Base-by-base conservation (phyloP, 2,113 vertebrate species). In the Pyxicephalus adspersus region DNA sequence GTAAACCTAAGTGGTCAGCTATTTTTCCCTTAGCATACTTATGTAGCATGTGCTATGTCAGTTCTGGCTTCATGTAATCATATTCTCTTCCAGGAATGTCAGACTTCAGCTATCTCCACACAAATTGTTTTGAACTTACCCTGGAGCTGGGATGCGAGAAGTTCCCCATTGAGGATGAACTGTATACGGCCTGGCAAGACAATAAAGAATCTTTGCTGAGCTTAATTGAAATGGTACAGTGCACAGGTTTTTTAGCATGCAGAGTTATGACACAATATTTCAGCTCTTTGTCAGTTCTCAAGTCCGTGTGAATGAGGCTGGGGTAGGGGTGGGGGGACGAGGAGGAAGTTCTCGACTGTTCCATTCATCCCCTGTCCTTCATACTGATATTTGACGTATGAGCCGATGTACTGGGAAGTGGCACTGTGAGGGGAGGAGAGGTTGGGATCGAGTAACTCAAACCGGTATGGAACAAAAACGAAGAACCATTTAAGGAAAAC, bases 81-180 rank as follows among this genome's bases (percentile, higher is more conserved):
- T 63, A 26, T n/a, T 70, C 76, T 15, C 83, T 2, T 31, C 60
- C 29, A 94, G 98, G 97, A 50, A 99, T 99, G 98, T 95, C 97
- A 2, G 97, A 99, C 88, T 99, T 99, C 86, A 99, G 96, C 81
- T 99, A 99, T 88, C 90, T 99, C 76, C 96, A 99, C 84, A 98
- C 94, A 77, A 99, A 98, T 85, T 99, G 97, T 85, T 93, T 98
- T 83, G 98, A 99, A 93, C 81, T 98, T 85, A 99, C 97, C 0
- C 91, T 99, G 91, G 98, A 99, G 86, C 94, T 99, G 22, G 97
- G 98, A 83, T 99, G 98, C 4, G 93, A 96, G 71, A 99, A 99
- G 85, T 99, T 96, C 87, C 98, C 98, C 3, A 86, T 95, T 0
- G 95, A 95, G 79, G 94, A 90, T 5, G 96, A 97, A n/a, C 92